Evolutionary conservation across 2,888 invertebrate genomes (phyloP).

Genomic region (Conistra vaccinii): DNA sequence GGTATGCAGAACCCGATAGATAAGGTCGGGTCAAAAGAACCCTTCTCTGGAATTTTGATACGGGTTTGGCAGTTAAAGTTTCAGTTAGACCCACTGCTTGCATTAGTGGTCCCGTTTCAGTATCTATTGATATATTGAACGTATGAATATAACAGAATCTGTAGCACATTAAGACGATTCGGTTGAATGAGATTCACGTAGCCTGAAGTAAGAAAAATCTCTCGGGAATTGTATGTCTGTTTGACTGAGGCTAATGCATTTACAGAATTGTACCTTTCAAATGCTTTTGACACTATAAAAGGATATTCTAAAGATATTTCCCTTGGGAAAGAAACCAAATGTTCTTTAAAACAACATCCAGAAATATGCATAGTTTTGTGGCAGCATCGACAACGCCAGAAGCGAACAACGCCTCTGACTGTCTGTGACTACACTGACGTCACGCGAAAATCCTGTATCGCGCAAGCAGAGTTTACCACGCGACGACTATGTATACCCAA

Average conservation of each 20-base stretch:
- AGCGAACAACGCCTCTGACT: too few species aligned
- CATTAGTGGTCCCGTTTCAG: constrained; percentile 39
- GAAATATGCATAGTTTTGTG: too few species aligned
- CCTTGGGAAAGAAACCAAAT: too few species aligned
- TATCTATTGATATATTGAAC: constrained; percentile 49
- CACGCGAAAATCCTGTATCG: too few species aligned
- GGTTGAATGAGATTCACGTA: neutral
- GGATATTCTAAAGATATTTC: neutral
- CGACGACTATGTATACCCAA: too few species aligned
- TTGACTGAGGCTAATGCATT: neutral
- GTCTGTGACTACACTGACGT: too few species aligned
- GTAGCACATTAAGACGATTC: constrained; percentile 11
- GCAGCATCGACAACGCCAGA: too few species aligned
- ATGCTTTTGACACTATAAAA: neutral
- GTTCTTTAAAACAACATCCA: neutral
- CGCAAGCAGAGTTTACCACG: too few species aligned
- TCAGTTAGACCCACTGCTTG: constrained; percentile 49
- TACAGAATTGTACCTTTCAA: neutral
- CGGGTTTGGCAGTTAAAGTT: constrained; percentile 77
- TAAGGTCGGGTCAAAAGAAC: constrained; percentile 71
- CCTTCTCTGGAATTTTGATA: constrained; percentile 72
- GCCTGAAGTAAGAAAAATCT: neutral
- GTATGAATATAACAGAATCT: constrained; percentile 4
- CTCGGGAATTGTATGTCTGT: neutral
- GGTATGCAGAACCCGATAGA: constrained; percentile 52